phyloP scores from a whole-genome alignment of 2,888 invertebrate genomes.

The Polietes domitor region DNA sequence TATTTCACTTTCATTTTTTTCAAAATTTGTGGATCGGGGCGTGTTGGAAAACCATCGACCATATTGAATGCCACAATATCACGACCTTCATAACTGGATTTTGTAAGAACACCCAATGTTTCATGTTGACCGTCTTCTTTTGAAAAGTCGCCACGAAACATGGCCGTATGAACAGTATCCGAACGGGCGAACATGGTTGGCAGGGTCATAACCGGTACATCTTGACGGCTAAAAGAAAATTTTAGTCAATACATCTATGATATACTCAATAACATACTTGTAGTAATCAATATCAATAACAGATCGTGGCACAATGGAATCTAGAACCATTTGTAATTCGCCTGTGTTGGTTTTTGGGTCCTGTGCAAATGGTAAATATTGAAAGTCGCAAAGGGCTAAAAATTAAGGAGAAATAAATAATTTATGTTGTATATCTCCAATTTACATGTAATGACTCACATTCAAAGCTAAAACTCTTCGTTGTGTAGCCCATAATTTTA shows the following conservation, averaged over 20 bases:
- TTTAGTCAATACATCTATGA: background rate
- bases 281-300: slow-evolving; percentile 83
- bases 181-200: slow-evolving; percentile 90
- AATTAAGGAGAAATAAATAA: background rate
- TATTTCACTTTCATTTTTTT: slow-evolving; percentile 82
- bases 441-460: slow-evolving; percentile 74
- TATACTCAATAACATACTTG: slow-evolving; percentile 70
- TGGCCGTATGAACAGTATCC: slow-evolving; percentile 82
- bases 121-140: slow-evolving; percentile 79
- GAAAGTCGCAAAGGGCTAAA: slow-evolving; percentile 93
- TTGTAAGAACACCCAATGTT: slow-evolving; percentile 82
- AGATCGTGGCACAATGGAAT: slow-evolving; percentile 84
- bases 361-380: slow-evolving; percentile 89
- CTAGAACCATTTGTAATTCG: slow-evolving; percentile 82
- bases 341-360: slow-evolving; percentile 71
- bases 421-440: background rate
- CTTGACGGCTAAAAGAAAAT: slow-evolving; percentile 72
- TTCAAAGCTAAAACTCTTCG: slow-evolving; percentile 75
- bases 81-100: slow-evolving; percentile 83
- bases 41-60: slow-evolving; percentile 84
- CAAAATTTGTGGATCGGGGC: slow-evolving; percentile 83
- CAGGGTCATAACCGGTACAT: slow-evolving; percentile 85
- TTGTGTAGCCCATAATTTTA: slow-evolving; percentile 76
- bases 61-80: slow-evolving; percentile 85
- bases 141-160: slow-evolving; percentile 76